These are phyloP conservation scores for Spizella passerina DNA, from an alignment of 2,797 vertebrate genomes.

Conservation along the genomic window DNA sequence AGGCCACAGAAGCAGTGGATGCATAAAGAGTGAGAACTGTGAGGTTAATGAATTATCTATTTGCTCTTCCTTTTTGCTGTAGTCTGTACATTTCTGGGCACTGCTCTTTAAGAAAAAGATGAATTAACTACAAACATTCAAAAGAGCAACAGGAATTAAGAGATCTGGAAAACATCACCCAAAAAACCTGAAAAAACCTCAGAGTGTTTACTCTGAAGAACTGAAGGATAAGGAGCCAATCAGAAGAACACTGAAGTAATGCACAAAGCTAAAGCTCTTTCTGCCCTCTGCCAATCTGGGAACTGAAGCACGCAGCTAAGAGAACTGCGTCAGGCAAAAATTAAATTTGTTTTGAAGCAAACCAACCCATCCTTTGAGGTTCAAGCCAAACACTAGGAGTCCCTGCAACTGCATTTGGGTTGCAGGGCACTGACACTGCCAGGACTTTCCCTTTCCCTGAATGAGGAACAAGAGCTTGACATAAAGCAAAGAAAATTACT, in stretches of 20 bases:
- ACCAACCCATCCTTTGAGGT: background rate
- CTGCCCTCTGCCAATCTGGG: background rate
- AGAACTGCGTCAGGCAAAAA: background rate
- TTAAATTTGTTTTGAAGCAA: background rate
- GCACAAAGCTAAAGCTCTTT: background rate
- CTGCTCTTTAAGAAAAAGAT: background rate
- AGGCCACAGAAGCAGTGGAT: background rate
- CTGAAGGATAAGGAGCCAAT: background rate
- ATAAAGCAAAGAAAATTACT: background rate
- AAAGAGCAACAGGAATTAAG: background rate
- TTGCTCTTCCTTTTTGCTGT: background rate
- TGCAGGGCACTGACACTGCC: background rate
- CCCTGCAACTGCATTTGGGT: background rate
- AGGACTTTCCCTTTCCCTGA: background rate
- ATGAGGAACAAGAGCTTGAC: background rate
- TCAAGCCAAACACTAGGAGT: background rate
- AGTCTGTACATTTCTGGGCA: background rate
- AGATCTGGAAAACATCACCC: constrained; percentile 17
- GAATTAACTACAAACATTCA: background rate
- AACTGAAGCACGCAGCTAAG: background rate
- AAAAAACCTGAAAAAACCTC: background rate
- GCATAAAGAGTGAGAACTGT: background rate
- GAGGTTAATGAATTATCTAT: background rate
- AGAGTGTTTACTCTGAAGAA: background rate
- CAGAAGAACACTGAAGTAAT: background rate